Evolutionary conservation across 1,140 invertebrate genomes (phyloP).

Genomic region (Holcopasites calliopsidis): DNA sequence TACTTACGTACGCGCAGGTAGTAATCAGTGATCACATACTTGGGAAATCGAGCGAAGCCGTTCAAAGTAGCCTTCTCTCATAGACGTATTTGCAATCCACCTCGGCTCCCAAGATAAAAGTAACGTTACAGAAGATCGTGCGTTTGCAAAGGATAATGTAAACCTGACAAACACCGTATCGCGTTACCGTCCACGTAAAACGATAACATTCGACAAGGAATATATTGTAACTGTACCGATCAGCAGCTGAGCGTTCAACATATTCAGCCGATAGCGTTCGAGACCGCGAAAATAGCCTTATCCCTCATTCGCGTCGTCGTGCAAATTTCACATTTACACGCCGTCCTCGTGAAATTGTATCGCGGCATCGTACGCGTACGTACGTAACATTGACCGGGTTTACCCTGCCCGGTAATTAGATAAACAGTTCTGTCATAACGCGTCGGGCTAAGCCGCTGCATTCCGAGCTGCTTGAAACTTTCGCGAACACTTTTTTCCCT

Average conservation of each 20-base stretch:
- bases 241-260: background rate
- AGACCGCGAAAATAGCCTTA: background rate
- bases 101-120: too few relatives aligned
- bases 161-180: too few relatives aligned
- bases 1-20: too few relatives aligned
- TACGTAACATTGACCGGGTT: background rate
- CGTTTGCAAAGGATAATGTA: too few relatives aligned
- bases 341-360: slow-evolving; percentile 4
- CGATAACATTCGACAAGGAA: background rate
- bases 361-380: background rate
- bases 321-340: too few relatives aligned
- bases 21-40: too few relatives aligned
- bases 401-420: slow-evolving; percentile 3
- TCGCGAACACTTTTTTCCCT: background rate
- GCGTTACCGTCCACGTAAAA: too few relatives aligned
- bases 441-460: background rate
- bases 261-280: background rate
- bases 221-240: background rate
- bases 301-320: background rate
- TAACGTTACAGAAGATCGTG: too few relatives aligned
- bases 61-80: too few relatives aligned
- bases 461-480: background rate
- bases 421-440: slow-evolving; percentile 22
- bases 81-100: too few relatives aligned
- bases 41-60: too few relatives aligned